phyloP scores from a whole-genome alignment of 2,797 vertebrate genomes.

The Acrossocheilus wenchowensis region DNA sequence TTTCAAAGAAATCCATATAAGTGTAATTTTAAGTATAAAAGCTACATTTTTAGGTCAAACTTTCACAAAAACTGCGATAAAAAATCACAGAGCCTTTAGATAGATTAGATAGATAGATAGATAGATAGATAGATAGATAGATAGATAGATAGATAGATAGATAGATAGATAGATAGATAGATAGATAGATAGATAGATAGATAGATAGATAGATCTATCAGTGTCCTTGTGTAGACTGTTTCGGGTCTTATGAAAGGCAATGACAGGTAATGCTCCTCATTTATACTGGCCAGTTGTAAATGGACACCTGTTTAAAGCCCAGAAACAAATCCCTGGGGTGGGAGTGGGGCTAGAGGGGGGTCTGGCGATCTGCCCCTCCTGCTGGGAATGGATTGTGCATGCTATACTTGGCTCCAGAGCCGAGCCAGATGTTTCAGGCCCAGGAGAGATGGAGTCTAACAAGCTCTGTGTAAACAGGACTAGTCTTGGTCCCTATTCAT shows the following conservation, averaged over 20 bases:
- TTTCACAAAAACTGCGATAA: too few relatives aligned
- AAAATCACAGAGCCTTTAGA: too few relatives aligned
- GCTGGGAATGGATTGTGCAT: constrained; percentile 13
- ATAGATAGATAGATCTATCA: background rate
- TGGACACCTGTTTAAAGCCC: constrained; percentile 40
- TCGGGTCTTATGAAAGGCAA: constrained; percentile 15
- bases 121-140: background rate
- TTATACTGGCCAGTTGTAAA: constrained; percentile 19
- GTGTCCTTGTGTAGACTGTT: background rate
- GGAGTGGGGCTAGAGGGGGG: background rate
- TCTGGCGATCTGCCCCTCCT: constrained; percentile 20
- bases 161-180: too few relatives aligned
- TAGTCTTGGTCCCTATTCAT: constrained; percentile 47
- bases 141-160: too few relatives aligned
- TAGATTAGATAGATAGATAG: background rate
- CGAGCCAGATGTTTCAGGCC: constrained; percentile 70
- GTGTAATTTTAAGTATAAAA: background rate
- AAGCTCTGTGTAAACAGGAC: constrained; percentile 69
- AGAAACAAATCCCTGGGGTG: constrained; percentile 2
- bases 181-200: background rate
- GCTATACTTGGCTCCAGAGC: constrained; percentile 62
- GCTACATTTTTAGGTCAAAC: background rate
- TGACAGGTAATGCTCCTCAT: constrained; percentile 1
- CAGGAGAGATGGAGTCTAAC: constrained; percentile 66
- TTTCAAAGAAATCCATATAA: too few relatives aligned